phyloP scores from a whole-genome alignment of 2,888 invertebrate species.

The Teleogryllus oceanicus region DNA sequence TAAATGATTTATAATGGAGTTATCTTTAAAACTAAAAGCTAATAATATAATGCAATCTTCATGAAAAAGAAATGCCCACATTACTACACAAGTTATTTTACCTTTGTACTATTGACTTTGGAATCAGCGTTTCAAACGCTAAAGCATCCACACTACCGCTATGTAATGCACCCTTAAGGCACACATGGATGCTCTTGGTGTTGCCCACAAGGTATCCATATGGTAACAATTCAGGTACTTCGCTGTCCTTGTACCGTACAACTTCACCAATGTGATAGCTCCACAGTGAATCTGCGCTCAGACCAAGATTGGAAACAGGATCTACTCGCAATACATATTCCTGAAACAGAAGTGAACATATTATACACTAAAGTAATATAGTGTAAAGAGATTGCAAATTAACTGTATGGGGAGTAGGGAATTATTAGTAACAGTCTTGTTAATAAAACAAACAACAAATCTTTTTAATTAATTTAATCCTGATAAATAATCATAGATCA shows the following conservation, averaged over 20 bases:
- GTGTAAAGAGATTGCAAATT: neutral
- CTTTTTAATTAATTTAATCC: slow-evolving; percentile 20
- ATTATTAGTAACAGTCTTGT: neutral
- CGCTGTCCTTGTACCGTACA: slow-evolving; percentile 45
- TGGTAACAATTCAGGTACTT: slow-evolving; percentile 80
- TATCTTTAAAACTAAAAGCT: no score
- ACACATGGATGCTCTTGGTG: slow-evolving; percentile 50
- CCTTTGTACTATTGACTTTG: slow-evolving; percentile 92
- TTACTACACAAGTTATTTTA: slow-evolving; percentile 42
- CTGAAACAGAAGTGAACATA: slow-evolving; percentile 42
- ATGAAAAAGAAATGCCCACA: neutral
- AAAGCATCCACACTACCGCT: slow-evolving; percentile 87
- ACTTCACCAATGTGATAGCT: slow-evolving; percentile 89
- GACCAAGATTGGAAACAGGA: slow-evolving; percentile 77
- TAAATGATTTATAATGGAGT: no score
- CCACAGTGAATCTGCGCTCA: slow-evolving; percentile 80
- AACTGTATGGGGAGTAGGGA: neutral
- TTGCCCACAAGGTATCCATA: slow-evolving; percentile 83
- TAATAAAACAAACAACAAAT: neutral
- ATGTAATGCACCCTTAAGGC: slow-evolving; percentile 64
- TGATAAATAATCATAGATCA: no score
- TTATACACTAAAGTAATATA: slow-evolving; percentile 18
- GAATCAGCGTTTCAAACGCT: slow-evolving; percentile 93
- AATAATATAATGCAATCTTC: no score
- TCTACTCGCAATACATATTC: slow-evolving; percentile 91